Conservation (phyloP, 2,113 vertebrate species). For the Psilopsiagon aymara region DNA sequence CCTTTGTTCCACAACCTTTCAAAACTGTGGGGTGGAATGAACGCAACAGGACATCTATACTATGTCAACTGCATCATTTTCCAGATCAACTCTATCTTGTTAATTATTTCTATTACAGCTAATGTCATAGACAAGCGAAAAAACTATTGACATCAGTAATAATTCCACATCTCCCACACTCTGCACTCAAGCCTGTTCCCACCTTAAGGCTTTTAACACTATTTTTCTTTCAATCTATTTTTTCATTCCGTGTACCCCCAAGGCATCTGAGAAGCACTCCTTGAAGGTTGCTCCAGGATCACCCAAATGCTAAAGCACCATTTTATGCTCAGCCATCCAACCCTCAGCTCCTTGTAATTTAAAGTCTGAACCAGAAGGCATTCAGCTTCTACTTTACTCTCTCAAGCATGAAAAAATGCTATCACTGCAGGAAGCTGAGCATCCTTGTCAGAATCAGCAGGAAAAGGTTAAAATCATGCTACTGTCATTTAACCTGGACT, state of each 20-base stretch:
- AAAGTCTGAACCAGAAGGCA: neutral
- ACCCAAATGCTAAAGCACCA: neutral
- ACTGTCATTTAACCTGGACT: neutral
- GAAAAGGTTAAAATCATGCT: neutral
- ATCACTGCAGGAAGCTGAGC: neutral
- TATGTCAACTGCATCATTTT: neutral
- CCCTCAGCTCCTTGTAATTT: neutral
- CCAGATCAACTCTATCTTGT: neutral
- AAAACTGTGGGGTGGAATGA: rapidly evolving
- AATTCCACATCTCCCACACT: neutral
- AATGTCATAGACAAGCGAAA: neutral
- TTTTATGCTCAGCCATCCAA: neutral
- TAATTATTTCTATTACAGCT: neutral
- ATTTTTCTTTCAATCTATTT: neutral
- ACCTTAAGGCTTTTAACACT: neutral
- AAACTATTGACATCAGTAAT: neutral
- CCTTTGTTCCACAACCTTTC: neutral
- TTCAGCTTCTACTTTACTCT: neutral
- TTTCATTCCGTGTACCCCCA: neutral
- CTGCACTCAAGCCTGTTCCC: neutral
- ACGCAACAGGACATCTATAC: neutral
- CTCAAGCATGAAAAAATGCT: neutral
- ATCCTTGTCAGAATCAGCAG: neutral
- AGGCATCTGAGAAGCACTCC: neutral
- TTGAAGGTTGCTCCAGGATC: neutral